Evolutionary conservation across 1,140 invertebrate genomes (phyloP), one percentile per base, ranked within the genome.

Genomic region (Cepaea nemoralis): DNA sequence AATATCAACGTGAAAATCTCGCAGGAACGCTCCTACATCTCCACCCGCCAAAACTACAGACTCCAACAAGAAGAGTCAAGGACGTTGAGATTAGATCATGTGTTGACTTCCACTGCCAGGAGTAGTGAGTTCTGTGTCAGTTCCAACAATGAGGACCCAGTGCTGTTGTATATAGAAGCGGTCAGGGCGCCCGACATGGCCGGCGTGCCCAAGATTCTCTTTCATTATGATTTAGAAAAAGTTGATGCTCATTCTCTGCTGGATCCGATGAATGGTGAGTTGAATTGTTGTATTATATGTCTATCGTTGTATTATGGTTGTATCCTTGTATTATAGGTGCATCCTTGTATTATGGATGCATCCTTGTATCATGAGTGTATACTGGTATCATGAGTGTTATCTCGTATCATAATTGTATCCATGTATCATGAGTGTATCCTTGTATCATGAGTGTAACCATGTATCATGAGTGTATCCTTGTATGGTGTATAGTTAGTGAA

Each of bases 211-310:
- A 79, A 79, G 33, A 31, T 79, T 24, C 14, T 42, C 1, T 69
- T 79, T 45, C 77, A 79, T 35, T 79, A 79, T 33, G 77, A 79
- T 48, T 24, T 79, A 39, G 66, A 69, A 35, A 79, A 70, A 33
- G n/a, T 70, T n/a, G 39, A 67, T 12, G n/a, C 55, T 35, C 8
- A 40, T 8, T 16, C 31, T 1, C n/a, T 59, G 12, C n/a, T 14
- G 22, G 33, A 77, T 35, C 45, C 75, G 8, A 59, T 77, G 75
- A 50, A 77, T 55, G 75, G 75, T 77, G 33, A 77, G 75, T 77
- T 22, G 8, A 50, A 10, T n/a, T 76, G 19, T 42, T 33, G 8
- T 67, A 6, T 67, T 6, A 67, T 24, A 10, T 45, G 42, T 45
- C 19, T 10, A 10, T 19, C 8, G 42, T 45, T 45, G 8, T 45